Conservation (phyloP, 2,113 vertebrate genomes). For the Strix uralensis region DNA sequence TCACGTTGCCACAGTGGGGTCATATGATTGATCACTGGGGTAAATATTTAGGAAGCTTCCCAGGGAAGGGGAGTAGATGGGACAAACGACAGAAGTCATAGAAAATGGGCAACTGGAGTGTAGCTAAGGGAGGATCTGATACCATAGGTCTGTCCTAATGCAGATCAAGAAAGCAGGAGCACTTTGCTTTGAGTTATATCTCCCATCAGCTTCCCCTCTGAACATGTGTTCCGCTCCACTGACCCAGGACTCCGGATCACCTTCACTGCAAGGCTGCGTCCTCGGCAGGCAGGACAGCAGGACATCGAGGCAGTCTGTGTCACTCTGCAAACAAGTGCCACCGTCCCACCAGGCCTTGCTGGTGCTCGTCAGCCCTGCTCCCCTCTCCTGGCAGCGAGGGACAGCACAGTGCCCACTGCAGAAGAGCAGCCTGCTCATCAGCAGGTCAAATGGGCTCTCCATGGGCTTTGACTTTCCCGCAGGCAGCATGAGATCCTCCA, state of each 20-base stretch:
- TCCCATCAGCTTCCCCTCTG: neutral
- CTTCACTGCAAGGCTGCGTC: neutral
- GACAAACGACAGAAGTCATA: neutral
- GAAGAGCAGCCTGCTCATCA: fast-evolving
- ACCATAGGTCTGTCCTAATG: neutral
- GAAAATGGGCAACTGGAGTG: neutral
- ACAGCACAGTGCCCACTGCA: fast-evolving
- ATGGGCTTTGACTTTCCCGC: fast-evolving
- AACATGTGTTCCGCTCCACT: fast-evolving
- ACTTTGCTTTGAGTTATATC: neutral
- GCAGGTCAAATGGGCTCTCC: fast-evolving
- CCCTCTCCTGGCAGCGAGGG: neutral
- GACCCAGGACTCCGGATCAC: neutral
- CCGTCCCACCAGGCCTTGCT: neutral
- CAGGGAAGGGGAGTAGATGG: neutral
- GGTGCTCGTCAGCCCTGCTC: fast-evolving
- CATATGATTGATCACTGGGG: slow-evolving; percentile 27
- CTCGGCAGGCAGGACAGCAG: neutral
- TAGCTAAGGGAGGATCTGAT: neutral
- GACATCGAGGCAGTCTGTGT: fast-evolving
- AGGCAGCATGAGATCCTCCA: fast-evolving
- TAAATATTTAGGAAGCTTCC: slow-evolving; percentile 41
- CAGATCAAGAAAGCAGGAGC: neutral
- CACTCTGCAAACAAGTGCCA: neutral
- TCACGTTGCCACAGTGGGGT: slow-evolving; percentile 47